phyloP scores from a whole-genome alignment of 2,797 vertebrate species.

The Muscicapa striata region DNA sequence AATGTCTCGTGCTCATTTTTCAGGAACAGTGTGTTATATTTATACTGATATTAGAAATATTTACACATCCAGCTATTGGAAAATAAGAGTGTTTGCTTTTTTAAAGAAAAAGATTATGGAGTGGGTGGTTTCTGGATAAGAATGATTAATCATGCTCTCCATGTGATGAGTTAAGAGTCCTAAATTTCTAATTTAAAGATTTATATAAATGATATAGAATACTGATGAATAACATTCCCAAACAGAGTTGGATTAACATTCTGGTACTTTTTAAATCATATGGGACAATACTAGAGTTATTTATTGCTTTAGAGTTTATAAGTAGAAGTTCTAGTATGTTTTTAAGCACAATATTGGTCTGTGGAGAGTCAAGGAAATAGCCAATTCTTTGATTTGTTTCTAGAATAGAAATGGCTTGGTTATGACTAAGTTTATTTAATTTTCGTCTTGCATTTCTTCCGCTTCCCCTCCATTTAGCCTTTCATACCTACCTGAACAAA shows the following conservation, averaged over 20 bases:
- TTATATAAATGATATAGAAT: background rate
- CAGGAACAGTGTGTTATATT: background rate
- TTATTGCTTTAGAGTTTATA: background rate
- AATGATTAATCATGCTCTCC: background rate
- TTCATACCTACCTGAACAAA: constrained; percentile 30
- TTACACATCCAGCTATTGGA: background rate
- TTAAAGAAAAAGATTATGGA: background rate
- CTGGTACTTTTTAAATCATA: background rate
- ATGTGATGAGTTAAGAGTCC: background rate
- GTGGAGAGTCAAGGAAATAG: background rate
- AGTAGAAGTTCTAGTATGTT: background rate
- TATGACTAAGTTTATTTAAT: background rate
- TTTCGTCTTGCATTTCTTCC: constrained; percentile 9
- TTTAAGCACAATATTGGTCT: background rate
- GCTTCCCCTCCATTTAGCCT: background rate
- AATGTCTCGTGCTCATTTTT: constrained; percentile 19
- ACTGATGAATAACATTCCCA: background rate
- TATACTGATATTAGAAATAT: background rate
- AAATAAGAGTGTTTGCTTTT: background rate
- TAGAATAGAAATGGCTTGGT: background rate
- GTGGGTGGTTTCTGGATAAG: background rate
- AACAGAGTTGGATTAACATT: background rate
- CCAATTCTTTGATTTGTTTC: background rate
- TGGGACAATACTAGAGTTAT: background rate
- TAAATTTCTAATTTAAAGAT: background rate